Evolutionary conservation across 1,140 invertebrate species (phyloP), one percentile per base, ranked within the genome.

Genomic region (Macrocentrus cingulum): DNA sequence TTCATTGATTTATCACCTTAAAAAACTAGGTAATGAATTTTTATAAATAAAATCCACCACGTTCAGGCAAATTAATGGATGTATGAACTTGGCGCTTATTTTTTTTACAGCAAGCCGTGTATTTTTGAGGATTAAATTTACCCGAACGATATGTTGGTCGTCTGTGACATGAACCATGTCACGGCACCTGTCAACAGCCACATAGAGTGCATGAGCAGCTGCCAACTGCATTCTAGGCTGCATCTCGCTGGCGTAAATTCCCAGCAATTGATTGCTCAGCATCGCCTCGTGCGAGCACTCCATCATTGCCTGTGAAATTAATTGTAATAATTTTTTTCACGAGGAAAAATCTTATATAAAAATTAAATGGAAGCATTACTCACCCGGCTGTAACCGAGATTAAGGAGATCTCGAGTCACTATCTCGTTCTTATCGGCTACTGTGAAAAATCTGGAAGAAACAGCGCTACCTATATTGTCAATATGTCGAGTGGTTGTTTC

Each of bases 121-220:
- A 8, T 3, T 15, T n/a, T 39, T 13, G 11, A 34, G 34, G 34
- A 46, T 18, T 32, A 13, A 20, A 59, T 62, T 81, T 79, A 93
- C 91, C 83, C 94, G 88, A 74, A 95, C 88, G 71, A 87, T 84
- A 69, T 91, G 88, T 60, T 89, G 83, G 62, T 90, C 85, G 73
- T 94, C 90, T 22, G 92, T 95, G 42, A 97, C 88, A 50, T 94
- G 88, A 8, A 97, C 87, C 64, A 93, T 84, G 72, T 96, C 93
- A 53, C 85, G 83, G 64, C 91, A 91, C 65, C 88, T 86, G 67
- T 96, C 91, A 23, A 95, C 81, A 19, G 93, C 92, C 15, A 89
- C 85, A 57, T 93, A 89, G 1, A 96, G 82, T n/a, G 91, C 88
- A 65, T 89, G 85, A 1, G 87, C 80, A 2, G 84, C 82, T 18